These are phyloP conservation scores for Heteronetta atricapilla DNA, from an alignment of 2,113 vertebrate species.

Conservation along the genomic window DNA sequence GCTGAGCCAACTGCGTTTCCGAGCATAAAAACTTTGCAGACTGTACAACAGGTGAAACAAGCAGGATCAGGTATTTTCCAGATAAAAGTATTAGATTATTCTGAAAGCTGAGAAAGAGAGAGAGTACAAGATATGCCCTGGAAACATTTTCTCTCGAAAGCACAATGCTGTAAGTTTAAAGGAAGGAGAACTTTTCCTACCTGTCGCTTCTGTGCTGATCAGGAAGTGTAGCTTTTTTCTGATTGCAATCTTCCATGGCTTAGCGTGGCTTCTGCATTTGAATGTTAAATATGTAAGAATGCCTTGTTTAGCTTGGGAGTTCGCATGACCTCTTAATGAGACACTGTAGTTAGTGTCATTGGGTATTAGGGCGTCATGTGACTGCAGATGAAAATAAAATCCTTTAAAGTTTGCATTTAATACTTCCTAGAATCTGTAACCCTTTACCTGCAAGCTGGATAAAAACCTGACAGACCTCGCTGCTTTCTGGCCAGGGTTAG, in stretches of 20 bases:
- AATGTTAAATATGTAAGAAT: conserved; percentile 74
- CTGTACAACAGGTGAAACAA: conserved; percentile 27
- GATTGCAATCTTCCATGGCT: conserved; percentile 79
- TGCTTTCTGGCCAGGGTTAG: not conserved
- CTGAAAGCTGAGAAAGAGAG: not conserved
- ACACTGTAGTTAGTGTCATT: conserved; percentile 74
- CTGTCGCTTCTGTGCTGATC: conserved; percentile 41
- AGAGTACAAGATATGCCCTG: not conserved
- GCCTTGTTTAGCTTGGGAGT: conserved; percentile 68
- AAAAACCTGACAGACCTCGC: not conserved
- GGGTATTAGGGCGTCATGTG: conserved; percentile 76
- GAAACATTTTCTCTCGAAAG: conserved; percentile 21
- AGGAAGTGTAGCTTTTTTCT: conserved; percentile 58
- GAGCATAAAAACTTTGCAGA: not conserved
- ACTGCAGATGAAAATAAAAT: conserved; percentile 71
- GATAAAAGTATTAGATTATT: not conserved
- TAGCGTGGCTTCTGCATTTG: conserved; percentile 67
- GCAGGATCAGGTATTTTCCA: not conserved
- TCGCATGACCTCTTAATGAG: conserved; percentile 77
- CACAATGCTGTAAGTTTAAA: not conserved
- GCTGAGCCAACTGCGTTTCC: not conserved
- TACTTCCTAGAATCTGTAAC: conserved; percentile 74
- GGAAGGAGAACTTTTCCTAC: conserved; percentile 58
- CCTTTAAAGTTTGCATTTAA: conserved; percentile 73
- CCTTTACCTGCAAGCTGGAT: conserved; percentile 66